Evolutionary conservation across 2,888 invertebrate genomes (phyloP).

Genomic region (Augiades crinisus): DNA sequence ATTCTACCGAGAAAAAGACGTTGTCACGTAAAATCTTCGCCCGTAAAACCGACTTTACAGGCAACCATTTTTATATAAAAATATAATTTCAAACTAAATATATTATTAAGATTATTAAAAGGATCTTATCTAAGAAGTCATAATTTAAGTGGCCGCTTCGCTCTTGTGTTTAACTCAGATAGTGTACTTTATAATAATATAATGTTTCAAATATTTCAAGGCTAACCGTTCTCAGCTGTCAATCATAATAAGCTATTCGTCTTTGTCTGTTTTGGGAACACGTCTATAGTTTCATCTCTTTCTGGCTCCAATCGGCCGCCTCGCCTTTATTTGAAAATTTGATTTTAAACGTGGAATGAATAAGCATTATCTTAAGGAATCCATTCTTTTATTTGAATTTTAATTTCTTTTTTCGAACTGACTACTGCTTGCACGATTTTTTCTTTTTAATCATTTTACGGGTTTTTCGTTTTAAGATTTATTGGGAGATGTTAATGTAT

Average conservation of each 20-base stretch:
- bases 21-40: too few relatives aligned
- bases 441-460: slow-evolving; percentile 57
- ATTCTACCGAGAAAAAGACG: too few relatives aligned
- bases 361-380: slow-evolving; percentile 80
- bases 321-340: slow-evolving; percentile 79
- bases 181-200: slow-evolving; percentile 81
- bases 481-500: slow-evolving; percentile 68
- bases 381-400: slow-evolving; percentile 78
- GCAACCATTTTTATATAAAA: background rate
- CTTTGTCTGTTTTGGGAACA: slow-evolving; percentile 61
- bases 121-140: slow-evolving; percentile 1
- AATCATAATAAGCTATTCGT: slow-evolving; percentile 79
- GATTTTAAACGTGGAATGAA: slow-evolving; percentile 81
- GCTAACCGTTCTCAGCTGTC: slow-evolving; percentile 82
- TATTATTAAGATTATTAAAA: slow-evolving; percentile 31
- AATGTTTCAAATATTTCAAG: slow-evolving; percentile 82
- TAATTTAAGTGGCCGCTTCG: slow-evolving; percentile 53
- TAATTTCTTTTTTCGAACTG: slow-evolving; percentile 72
- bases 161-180: slow-evolving; percentile 67
- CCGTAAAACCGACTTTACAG: too few relatives aligned
- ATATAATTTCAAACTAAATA: slow-evolving; percentile 26
- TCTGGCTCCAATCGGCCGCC: slow-evolving; percentile 66
- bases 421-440: slow-evolving; percentile 59
- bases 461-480: slow-evolving; percentile 62
- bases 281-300: slow-evolving; percentile 51